phyloP scores from a whole-genome alignment of 1,140 invertebrate genomes.

The Listronotus bonariensis region DNA sequence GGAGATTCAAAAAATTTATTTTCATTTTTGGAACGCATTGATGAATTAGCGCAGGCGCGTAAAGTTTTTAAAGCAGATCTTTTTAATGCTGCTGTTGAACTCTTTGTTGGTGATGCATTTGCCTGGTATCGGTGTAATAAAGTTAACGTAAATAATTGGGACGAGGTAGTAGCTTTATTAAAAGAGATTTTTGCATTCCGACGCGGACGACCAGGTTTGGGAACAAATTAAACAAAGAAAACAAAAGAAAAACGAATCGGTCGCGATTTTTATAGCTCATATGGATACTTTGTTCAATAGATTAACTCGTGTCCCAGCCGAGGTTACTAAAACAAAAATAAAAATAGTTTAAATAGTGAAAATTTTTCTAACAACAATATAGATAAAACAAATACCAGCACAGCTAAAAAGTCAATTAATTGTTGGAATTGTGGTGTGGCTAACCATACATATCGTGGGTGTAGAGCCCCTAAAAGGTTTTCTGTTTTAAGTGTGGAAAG shows the following conservation, averaged over 20 bases:
- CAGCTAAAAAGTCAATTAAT: too few relatives aligned
- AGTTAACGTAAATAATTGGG: conserved; percentile 25
- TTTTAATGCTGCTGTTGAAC: conserved; percentile 40
- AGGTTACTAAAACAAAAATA: too few relatives aligned
- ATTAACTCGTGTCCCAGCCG: conserved; percentile 36
- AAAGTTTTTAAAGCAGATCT: conserved; percentile 40
- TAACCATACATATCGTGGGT: too few relatives aligned
- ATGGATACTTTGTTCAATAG: conserved; percentile 51
- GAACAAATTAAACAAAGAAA: conserved; percentile 45
- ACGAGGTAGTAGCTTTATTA: conserved; percentile 21
- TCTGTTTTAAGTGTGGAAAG: too few relatives aligned
- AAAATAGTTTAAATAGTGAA: too few relatives aligned
- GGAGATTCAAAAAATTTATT: conserved; percentile 40
- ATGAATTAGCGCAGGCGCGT: conserved; percentile 42
- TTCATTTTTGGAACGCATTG: conserved; percentile 44
- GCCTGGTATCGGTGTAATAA: conserved; percentile 45
- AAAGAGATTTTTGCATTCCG: conserved; percentile 40
- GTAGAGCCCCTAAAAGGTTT: too few relatives aligned
- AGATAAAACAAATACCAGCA: too few relatives aligned
- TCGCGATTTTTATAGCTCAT: conserved; percentile 43
- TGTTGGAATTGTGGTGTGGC: too few relatives aligned
- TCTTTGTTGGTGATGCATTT: conserved; percentile 46
- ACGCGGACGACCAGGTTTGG: conserved; percentile 48
- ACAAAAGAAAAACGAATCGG: conserved; percentile 44
- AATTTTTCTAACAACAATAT: too few relatives aligned